Conservation (phyloP, 1,140 invertebrate species). For the Musca domestica region DNA sequence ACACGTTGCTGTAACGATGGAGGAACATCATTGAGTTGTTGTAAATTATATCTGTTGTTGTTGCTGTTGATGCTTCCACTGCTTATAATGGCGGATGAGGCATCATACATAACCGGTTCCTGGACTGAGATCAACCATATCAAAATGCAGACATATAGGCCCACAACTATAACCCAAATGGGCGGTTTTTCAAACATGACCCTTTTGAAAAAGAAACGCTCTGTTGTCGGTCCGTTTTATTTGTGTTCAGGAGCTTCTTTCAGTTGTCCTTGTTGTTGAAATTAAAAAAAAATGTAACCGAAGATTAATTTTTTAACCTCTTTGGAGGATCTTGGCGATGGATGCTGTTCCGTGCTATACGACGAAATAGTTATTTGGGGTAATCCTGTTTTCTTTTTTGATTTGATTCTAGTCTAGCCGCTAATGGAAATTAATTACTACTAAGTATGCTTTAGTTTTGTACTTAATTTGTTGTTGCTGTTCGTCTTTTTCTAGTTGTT, state of each 20-base stretch:
- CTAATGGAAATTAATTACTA: background rate
- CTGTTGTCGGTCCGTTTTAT: constrained; percentile 31
- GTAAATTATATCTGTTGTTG: background rate
- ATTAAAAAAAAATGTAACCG: no score
- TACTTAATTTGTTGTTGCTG: background rate
- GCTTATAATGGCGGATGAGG: background rate
- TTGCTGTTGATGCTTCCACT: background rate
- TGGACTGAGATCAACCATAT: constrained; percentile 48
- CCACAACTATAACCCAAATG: constrained; percentile 44
- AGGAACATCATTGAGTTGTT: background rate
- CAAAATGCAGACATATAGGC: constrained; percentile 43
- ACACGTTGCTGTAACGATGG: no score
- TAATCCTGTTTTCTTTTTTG: background rate
- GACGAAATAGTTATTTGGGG: background rate
- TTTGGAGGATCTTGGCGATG: no score
- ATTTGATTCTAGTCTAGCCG: background rate
- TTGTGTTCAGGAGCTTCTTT: background rate
- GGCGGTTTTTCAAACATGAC: constrained; percentile 48
- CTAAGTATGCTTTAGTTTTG: background rate
- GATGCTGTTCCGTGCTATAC: no score
- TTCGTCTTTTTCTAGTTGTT: background rate
- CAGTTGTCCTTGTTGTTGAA: no score
- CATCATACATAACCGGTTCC: constrained; percentile 28
- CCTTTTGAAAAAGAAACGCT: background rate
- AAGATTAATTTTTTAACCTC: no score